A percentile compares a stretch with the other conserved stretches of the same genome.
Evolutionary conservation across 2,888 invertebrate species (phyloP).

Genomic region (Trichopria drosophilae): DNA sequence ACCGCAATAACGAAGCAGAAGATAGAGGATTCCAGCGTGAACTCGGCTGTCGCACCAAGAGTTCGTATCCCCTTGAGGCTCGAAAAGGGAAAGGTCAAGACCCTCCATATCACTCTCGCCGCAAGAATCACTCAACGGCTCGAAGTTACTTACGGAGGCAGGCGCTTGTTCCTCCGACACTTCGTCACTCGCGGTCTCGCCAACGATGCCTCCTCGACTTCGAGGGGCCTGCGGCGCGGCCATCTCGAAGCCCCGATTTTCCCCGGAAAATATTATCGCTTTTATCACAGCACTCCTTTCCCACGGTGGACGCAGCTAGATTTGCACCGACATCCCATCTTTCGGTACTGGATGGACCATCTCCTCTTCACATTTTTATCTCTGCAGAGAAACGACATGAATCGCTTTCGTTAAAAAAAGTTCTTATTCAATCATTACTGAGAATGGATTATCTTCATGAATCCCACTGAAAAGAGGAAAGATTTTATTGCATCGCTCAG

Average conservation of each 20-base stretch:
- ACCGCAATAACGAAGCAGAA: conserved; percentile 54
- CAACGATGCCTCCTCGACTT: conserved; percentile 35
- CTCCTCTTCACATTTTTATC: too few relatives aligned
- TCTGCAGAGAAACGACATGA: too few relatives aligned
- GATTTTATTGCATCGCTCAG: too few relatives aligned
- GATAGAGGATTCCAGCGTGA: conserved; percentile 54
- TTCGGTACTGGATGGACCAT: too few relatives aligned
- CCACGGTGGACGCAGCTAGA: not conserved
- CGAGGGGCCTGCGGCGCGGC: conserved; percentile 43
- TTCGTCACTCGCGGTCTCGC: conserved; percentile 32
- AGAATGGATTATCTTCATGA: too few relatives aligned
- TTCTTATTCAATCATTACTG: too few relatives aligned
- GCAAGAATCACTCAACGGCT: conserved; percentile 66
- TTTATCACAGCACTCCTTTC: conserved; percentile 7
- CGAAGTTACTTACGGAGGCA: conserved; percentile 57
- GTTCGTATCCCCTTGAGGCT: conserved; percentile 61
- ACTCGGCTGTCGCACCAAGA: conserved; percentile 54
- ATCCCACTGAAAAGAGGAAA: too few relatives aligned
- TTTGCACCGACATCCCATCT: conserved; percentile 7
- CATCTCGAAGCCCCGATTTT: conserved; percentile 11
- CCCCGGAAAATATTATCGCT: not conserved
- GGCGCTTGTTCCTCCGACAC: conserved; percentile 35
- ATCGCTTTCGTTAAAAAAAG: too few relatives aligned
- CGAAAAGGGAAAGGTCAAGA: conserved; percentile 68
- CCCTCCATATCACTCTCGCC: conserved; percentile 69